Percentiles rank a stretch among this genome's conserved stretches.
phyloP scores from a whole-genome alignment of 2,888 invertebrate species.

The Anarsia innoxiella region DNA sequence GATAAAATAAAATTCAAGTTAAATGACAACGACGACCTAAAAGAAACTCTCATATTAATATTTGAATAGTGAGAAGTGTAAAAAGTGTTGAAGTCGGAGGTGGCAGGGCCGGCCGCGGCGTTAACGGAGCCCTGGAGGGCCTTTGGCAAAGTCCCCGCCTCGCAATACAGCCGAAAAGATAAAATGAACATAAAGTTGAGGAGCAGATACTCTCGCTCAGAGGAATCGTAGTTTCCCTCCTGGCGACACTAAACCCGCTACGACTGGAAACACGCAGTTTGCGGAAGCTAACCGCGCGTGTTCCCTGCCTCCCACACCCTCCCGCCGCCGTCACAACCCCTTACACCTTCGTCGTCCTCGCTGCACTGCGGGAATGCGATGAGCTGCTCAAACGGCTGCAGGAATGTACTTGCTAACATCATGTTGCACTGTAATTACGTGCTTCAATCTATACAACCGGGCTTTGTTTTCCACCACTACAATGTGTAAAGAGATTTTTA shows the following conservation, averaged over 20 bases:
- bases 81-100: slow-evolving; percentile 58
- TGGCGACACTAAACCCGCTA: slow-evolving; percentile 62
- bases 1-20: slow-evolving; percentile 35
- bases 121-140: slow-evolving; percentile 71
- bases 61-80: slow-evolving; percentile 63
- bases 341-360: slow-evolving; percentile 2
- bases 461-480: too few species aligned
- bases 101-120: slow-evolving; percentile 54
- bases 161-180: slow-evolving; percentile 72
- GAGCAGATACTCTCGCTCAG: slow-evolving; percentile 66
- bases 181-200: slow-evolving; percentile 75
- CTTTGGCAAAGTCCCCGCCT: slow-evolving; percentile 62
- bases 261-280: slow-evolving; percentile 52
- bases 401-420: slow-evolving; percentile 1
- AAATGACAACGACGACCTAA: slow-evolving; percentile 29
- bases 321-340: neutral
- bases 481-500: too few species aligned
- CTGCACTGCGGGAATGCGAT: slow-evolving; percentile 1
- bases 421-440: too few species aligned
- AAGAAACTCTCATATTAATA: slow-evolving; percentile 51
- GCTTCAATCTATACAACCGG: too few species aligned
- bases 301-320: slow-evolving; percentile 1
- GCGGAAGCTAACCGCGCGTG: slow-evolving; percentile 31
- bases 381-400: slow-evolving; percentile 5
- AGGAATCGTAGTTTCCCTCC: slow-evolving; percentile 70